These are phyloP conservation scores for Drosophila prostipennis DNA, from an alignment of 2,888 invertebrate species.

Conservation along the genomic window DNA sequence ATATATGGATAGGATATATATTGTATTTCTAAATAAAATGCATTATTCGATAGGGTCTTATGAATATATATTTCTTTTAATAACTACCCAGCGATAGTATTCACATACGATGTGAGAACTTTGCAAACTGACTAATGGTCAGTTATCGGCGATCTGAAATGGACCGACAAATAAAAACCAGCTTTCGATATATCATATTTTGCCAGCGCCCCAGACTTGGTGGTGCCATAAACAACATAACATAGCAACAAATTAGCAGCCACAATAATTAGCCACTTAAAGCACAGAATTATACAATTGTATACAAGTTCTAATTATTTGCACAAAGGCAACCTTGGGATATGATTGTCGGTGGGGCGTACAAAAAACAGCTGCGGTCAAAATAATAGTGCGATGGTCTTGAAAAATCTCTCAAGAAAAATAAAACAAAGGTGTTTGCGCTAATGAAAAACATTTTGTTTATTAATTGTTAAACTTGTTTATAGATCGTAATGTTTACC, in stretches of 20 bases:
- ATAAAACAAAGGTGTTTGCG: slow-evolving; percentile 2
- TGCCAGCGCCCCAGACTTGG: slow-evolving; percentile 20
- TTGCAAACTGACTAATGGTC: slow-evolving; percentile 11
- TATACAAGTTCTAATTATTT: slow-evolving; percentile 64
- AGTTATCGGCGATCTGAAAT: slow-evolving; percentile 19
- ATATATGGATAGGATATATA: slow-evolving; percentile 7
- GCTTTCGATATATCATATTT: slow-evolving; percentile 28
- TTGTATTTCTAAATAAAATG: slow-evolving; percentile 13
- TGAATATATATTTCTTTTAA: slow-evolving; percentile 6
- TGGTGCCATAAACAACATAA: slow-evolving; percentile 29
- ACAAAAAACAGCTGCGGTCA: slow-evolving; percentile 25
- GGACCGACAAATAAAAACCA: slow-evolving; percentile 30
- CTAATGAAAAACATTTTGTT: slow-evolving; percentile 13
- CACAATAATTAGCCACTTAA: slow-evolving; percentile 57
- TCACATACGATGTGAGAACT: neutral
- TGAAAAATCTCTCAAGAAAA: slow-evolving; percentile 5
- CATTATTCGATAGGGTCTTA: slow-evolving; percentile 3
- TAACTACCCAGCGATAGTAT: neutral
- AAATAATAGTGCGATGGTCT: slow-evolving; percentile 24
- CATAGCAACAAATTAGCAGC: slow-evolving; percentile 42
- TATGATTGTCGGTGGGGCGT: slow-evolving; percentile 11
- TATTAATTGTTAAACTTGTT: slow-evolving; percentile 31
- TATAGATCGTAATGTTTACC: slow-evolving; percentile 15
- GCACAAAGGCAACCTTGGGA: slow-evolving; percentile 61
- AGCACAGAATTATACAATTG: slow-evolving; percentile 48